A percentile compares a stretch with the other conserved stretches of the same genome.
Evolutionary conservation across 2,797 vertebrate species (phyloP).

Genomic region (Botia almorhae): DNA sequence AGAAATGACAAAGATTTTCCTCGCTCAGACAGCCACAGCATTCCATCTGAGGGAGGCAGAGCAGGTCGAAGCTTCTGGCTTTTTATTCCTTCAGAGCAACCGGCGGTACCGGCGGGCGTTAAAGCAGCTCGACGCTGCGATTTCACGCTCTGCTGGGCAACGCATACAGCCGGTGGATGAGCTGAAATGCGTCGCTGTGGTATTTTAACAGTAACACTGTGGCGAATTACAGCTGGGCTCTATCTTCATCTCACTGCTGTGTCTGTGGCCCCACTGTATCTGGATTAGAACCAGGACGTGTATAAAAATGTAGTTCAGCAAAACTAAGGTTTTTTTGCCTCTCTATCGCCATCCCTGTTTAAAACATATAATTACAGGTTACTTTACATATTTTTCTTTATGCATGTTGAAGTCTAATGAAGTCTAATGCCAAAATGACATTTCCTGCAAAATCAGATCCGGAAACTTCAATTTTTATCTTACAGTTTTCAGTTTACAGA

Average conservation of each 20-base stretch:
- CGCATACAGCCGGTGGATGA: constrained; percentile 42
- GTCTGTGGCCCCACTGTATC: neutral
- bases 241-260: constrained; percentile 37
- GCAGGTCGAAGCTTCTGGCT: constrained; percentile 57
- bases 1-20: constrained; percentile 50
- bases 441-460: too few species aligned
- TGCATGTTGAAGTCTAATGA: too few species aligned
- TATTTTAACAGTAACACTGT: constrained; percentile 65
- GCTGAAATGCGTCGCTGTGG: constrained; percentile 63
- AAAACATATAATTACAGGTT: too few species aligned
- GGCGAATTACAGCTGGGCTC: constrained; percentile 63
- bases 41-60: constrained; percentile 61
- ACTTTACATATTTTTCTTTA: too few species aligned
- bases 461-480: too few species aligned
- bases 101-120: constrained; percentile 71
- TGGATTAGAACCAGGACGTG: neutral
- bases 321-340: too few species aligned
- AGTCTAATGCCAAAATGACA: too few species aligned
- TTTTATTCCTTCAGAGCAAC: constrained; percentile 38
- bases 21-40: constrained; percentile 49
- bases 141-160: constrained; percentile 73
- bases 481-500: too few species aligned
- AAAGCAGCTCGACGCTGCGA: constrained; percentile 75
- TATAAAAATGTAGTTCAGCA: neutral
- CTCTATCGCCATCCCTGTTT: too few species aligned